phyloP scores from a whole-genome alignment of 2,888 invertebrate species.

The Erpobdella octoculata region DNA sequence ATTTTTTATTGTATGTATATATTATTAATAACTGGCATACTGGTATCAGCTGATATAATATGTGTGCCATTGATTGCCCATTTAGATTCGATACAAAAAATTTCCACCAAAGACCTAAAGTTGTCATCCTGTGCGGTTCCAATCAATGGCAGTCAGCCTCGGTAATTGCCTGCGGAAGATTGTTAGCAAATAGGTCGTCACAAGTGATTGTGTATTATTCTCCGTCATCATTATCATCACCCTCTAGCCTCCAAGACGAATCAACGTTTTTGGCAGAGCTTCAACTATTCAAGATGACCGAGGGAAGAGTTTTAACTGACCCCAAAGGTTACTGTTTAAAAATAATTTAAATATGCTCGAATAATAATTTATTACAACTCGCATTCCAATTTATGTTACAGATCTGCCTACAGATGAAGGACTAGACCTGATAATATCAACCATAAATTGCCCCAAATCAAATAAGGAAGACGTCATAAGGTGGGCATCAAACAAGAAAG shows the following conservation, averaged over 20 bases:
- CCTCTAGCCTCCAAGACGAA: background rate
- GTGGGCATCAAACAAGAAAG: slow-evolving; percentile 66
- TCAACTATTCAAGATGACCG: slow-evolving; percentile 4
- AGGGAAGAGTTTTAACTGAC: slow-evolving; percentile 34
- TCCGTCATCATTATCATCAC: slow-evolving; percentile 38
- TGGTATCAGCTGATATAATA: background rate
- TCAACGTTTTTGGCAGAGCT: background rate
- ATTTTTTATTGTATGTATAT: background rate
- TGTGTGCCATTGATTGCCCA: background rate
- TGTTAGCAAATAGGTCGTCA: slow-evolving; percentile 74
- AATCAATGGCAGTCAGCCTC: slow-evolving; percentile 62
- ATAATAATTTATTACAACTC: too few species aligned
- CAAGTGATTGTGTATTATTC: slow-evolving; percentile 61
- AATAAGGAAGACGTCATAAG: slow-evolving; percentile 41
- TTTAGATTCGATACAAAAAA: slow-evolving; percentile 59
- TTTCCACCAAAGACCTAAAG: slow-evolving; percentile 76
- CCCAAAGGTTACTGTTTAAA: background rate
- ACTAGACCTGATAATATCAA: slow-evolving; percentile 12
- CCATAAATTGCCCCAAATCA: background rate
- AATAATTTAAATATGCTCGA: too few species aligned
- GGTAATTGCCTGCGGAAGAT: slow-evolving; percentile 65
- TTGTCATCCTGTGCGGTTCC: slow-evolving; percentile 66
- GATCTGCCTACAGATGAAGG: slow-evolving; percentile 1
- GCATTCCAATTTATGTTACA: background rate
- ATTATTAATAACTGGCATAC: background rate